Evolutionary conservation across 2,888 invertebrate genomes (phyloP).

Genomic region (Erpobdella octoculata): DNA sequence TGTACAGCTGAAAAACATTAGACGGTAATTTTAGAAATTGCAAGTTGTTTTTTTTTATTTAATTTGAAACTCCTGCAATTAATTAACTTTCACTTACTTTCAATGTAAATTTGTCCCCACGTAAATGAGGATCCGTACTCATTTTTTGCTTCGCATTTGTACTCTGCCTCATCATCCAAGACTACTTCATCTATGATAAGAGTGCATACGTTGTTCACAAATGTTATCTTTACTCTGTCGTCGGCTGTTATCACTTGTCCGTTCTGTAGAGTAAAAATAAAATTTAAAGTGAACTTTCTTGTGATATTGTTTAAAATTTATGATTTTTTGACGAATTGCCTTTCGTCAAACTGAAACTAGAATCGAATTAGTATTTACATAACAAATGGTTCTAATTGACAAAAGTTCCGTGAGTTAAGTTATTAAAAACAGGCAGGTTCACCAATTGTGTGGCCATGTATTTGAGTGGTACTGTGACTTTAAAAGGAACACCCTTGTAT

Average conservation of each 20-base stretch:
- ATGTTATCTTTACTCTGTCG: constrained; percentile 40
- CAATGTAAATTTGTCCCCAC: constrained; percentile 68
- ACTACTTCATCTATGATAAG: constrained; percentile 76
- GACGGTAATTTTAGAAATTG: neutral
- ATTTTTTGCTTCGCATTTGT: constrained; percentile 77
- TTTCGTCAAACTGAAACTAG: too few species aligned
- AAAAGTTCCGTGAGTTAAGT: too few species aligned
- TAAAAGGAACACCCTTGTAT: too few species aligned
- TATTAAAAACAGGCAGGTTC: too few species aligned
- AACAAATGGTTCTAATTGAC: too few species aligned
- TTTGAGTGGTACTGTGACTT: too few species aligned
- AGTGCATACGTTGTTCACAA: constrained; percentile 52
- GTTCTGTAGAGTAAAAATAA: constrained; percentile 30
- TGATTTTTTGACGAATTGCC: too few species aligned
- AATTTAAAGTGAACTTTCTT: neutral
- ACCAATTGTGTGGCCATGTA: too few species aligned
- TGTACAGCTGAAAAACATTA: constrained; percentile 17
- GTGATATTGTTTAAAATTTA: neutral
- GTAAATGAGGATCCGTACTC: constrained; percentile 74
- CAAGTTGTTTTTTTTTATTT: neutral
- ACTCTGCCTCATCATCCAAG: constrained; percentile 80
- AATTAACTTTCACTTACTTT: constrained; percentile 39
- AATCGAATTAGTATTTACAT: neutral
- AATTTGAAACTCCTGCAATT: neutral
- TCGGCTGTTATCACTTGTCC: constrained; percentile 35